These are phyloP conservation scores for Clarias laeviceps DNA, from an alignment of 2,797 vertebrate species.

Conservation along the genomic window DNA sequence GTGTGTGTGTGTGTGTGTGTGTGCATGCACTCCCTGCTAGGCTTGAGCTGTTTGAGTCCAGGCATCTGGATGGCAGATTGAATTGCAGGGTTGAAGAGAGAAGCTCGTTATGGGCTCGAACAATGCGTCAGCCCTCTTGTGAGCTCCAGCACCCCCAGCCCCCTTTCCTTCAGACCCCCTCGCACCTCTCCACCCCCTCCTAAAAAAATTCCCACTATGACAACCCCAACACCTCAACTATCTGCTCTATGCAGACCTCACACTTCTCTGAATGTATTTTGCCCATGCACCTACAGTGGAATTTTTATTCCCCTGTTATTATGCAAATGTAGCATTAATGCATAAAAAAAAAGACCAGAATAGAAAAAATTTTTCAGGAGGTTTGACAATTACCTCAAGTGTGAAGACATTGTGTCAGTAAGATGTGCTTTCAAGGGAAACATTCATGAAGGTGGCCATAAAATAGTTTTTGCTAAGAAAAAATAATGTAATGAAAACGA, in stretches of 20 bases:
- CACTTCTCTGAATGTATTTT: background rate
- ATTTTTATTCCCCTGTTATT: background rate
- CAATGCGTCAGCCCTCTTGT: slow-evolving; percentile 69
- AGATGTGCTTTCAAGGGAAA: background rate
- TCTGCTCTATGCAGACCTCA: background rate
- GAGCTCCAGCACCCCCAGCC: slow-evolving; percentile 35
- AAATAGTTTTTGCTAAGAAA: too few relatives aligned
- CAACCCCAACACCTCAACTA: background rate
- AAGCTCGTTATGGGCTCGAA: slow-evolving; percentile 76
- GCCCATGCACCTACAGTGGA: background rate
- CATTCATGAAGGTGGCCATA: too few relatives aligned
- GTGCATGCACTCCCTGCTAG: slow-evolving; percentile 55
- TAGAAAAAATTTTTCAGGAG: too few relatives aligned
- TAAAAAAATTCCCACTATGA: background rate
- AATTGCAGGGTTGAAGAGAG: slow-evolving; percentile 64
- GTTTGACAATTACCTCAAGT: background rate
- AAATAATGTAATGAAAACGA: too few relatives aligned
- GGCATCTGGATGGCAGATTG: slow-evolving; percentile 77
- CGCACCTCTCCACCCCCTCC: background rate
- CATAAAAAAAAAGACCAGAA: too few relatives aligned
- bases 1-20: slow-evolving; percentile 50
- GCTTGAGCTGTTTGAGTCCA: slow-evolving; percentile 61
- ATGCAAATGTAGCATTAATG: background rate
- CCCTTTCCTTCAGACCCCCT: slow-evolving; percentile 8
- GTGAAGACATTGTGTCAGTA: background rate